Percentiles rank a stretch among this genome's conserved stretches.
phyloP scores from a whole-genome alignment of 23 tunicate genomes.

The Clavelina lepadiformis region DNA sequence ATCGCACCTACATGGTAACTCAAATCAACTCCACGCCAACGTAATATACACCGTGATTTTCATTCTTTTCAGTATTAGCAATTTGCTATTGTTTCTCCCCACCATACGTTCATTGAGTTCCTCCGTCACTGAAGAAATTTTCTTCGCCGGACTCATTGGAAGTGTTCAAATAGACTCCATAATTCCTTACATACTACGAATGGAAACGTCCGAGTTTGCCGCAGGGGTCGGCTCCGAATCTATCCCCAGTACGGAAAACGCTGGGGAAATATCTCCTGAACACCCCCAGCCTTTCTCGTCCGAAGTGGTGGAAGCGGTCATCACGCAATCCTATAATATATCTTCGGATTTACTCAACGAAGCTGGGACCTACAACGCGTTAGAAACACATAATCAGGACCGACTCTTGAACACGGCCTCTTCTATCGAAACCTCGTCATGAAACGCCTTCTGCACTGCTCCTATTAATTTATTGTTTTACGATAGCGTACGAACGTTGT shows the following conservation, averaged over 20 bases:
- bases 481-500: too few relatives aligned
- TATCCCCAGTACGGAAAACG: background rate
- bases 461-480: too few relatives aligned
- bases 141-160: slow-evolving; percentile 87
- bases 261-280: background rate
- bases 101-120: slow-evolving; percentile 46
- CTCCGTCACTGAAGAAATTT: slow-evolving; percentile 65
- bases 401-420: background rate
- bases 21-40: too few relatives aligned
- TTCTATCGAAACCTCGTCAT: background rate
- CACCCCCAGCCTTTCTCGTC: slow-evolving; percentile 5
- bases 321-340: background rate
- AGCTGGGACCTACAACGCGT: background rate
- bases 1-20: too few relatives aligned
- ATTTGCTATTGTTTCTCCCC: slow-evolving; percentile 58
- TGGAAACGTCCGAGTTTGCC: slow-evolving; percentile 78
- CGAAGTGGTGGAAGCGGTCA: slow-evolving; percentile 1
- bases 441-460: too few relatives aligned
- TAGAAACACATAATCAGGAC: background rate
- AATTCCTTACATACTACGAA: slow-evolving; percentile 72
- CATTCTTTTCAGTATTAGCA: slow-evolving; percentile 30
- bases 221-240: background rate
- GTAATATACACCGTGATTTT: too few relatives aligned
- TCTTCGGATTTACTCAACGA: background rate
- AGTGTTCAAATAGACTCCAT: slow-evolving; percentile 85